Evolutionary conservation across 2,888 invertebrate genomes (phyloP).

Genomic region (Thecocarcelia acutangulata): DNA sequence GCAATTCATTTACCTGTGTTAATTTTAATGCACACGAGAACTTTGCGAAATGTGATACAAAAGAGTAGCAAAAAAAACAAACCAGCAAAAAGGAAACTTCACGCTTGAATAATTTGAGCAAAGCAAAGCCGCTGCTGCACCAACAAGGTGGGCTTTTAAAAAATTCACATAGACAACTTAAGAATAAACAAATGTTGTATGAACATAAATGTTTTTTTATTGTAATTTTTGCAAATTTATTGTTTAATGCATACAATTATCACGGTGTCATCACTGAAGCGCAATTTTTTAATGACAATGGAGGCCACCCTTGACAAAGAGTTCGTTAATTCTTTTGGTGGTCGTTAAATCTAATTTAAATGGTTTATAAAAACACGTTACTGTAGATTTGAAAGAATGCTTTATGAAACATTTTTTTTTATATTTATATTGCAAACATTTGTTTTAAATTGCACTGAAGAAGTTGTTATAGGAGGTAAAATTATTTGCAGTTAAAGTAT

Average conservation of each 20-base stretch:
- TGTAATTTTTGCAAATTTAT: slow-evolving; percentile 54
- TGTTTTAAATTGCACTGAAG: too few species aligned
- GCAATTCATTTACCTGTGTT: slow-evolving; percentile 32
- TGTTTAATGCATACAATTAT: slow-evolving; percentile 61
- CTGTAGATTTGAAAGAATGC: too few species aligned
- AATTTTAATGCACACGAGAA: slow-evolving; percentile 37
- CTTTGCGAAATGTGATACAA: slow-evolving; percentile 14
- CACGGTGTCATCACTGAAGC: slow-evolving; percentile 60
- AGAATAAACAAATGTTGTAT: slow-evolving; percentile 1
- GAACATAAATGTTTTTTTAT: neutral
- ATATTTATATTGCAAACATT: too few species aligned
- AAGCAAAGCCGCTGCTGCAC: neutral
- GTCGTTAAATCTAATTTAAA: too few species aligned
- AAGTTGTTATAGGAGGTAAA: too few species aligned
- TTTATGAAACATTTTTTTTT: too few species aligned
- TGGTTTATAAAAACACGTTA: too few species aligned
- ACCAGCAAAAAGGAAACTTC: slow-evolving; percentile 7
- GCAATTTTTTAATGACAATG: slow-evolving; percentile 48
- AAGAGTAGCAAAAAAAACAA: slow-evolving; percentile 6
- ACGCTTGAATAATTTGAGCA: slow-evolving; percentile 50
- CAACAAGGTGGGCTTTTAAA: slow-evolving; percentile 17
- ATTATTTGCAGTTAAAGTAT: too few species aligned
- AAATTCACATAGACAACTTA: slow-evolving; percentile 37
- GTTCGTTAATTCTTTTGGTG: neutral
- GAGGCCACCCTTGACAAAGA: slow-evolving; percentile 31